Percentiles rank a stretch among this genome's conserved stretches.
These are phyloP conservation scores for Peromyscus aztecus DNA, from an alignment of 2,797 vertebrate genomes.

Conservation along the genomic window DNA sequence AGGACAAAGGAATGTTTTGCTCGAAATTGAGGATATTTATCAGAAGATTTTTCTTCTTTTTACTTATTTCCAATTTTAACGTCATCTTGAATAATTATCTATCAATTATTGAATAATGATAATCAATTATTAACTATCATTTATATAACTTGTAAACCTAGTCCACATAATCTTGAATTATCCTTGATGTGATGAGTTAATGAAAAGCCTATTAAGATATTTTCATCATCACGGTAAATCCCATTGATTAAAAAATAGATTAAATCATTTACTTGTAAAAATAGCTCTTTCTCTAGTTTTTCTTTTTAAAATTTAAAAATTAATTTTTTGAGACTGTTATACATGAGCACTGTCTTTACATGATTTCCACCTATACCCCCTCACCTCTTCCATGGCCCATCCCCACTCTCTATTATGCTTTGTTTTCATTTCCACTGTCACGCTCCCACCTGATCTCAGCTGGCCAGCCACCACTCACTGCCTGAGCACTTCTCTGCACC, in stretches of 20 bases:
- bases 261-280: conserved; percentile 6
- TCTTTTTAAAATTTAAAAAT: background rate
- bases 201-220: background rate
- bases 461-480: background rate
- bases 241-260: background rate
- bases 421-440: background rate
- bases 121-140: background rate
- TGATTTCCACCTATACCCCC: too few relatives aligned
- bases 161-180: background rate
- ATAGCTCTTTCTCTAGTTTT: background rate
- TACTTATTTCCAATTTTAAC: background rate
- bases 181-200: background rate
- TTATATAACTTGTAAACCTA: background rate
- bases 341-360: too few relatives aligned
- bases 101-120: background rate
- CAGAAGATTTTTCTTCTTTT: background rate
- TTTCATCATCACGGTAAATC: background rate
- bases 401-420: background rate
- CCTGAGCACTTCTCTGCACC: background rate
- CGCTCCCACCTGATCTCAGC: background rate
- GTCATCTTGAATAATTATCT: background rate
- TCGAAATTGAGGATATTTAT: background rate
- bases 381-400: rapidly evolving
- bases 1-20: background rate
- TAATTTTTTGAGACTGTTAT: background rate